A percentile compares a stretch with the other conserved stretches of the same genome.
phyloP scores from a whole-genome alignment of 2,797 vertebrate species.

The Pyrocephalus nanus region DNA sequence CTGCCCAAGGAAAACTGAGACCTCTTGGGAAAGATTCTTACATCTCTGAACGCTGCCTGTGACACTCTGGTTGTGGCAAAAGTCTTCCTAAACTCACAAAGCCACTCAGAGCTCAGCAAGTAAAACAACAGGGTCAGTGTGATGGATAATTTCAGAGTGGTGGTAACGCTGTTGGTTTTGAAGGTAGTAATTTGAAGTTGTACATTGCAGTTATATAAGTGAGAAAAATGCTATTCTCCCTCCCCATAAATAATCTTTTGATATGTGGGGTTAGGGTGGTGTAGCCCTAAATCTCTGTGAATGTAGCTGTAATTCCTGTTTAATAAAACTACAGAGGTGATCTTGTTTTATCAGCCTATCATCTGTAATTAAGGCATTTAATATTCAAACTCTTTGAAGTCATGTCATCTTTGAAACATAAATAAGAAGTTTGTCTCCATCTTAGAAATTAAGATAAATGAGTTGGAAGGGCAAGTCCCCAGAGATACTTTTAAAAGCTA shows the following conservation, averaged over 20 bases:
- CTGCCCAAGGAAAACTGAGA: background rate
- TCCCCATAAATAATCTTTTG: conserved; percentile 51
- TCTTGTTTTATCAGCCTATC: conserved; percentile 57
- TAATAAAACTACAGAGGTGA: conserved; percentile 64
- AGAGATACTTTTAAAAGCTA: conserved; percentile 22
- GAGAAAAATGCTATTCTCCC: conserved; percentile 60
- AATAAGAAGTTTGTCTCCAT: conserved; percentile 69
- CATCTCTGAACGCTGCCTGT: background rate
- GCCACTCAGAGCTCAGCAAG: background rate
- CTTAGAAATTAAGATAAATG: conserved; percentile 61
- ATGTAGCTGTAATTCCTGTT: conserved; percentile 51
- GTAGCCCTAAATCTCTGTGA: conserved; percentile 27
- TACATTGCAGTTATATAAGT: conserved; percentile 19
- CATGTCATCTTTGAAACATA: conserved; percentile 64
- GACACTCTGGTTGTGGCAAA: background rate
- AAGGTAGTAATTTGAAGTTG: conserved; percentile 53
- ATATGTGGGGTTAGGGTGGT: conserved; percentile 13
- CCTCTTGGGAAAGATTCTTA: background rate
- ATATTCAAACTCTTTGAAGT: conserved; percentile 72
- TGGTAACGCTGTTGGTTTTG: conserved; percentile 33
- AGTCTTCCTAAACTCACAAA: background rate
- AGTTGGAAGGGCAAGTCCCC: conserved; percentile 49
- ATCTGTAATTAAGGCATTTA: conserved; percentile 70
- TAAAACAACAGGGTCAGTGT: conserved; percentile 6
- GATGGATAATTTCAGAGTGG: conserved; percentile 41